Conservation (phyloP, 2,888 invertebrate genomes). For the Rotaria macrura region DNA sequence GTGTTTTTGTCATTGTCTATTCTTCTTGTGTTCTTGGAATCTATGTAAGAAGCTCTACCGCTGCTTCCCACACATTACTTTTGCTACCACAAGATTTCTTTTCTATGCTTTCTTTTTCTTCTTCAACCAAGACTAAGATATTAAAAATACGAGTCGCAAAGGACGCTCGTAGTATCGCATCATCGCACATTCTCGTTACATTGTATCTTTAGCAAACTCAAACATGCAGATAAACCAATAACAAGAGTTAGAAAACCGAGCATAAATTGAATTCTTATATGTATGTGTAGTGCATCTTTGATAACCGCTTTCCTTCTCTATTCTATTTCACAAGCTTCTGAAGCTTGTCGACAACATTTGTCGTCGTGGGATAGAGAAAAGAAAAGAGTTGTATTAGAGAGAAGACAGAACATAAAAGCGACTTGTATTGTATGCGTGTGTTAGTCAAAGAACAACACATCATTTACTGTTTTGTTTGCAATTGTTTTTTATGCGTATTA, state of each 20-base stretch:
- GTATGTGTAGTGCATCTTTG: neutral
- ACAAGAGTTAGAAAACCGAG: neutral
- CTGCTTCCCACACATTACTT: neutral
- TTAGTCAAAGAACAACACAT: neutral
- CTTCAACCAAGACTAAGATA: neutral
- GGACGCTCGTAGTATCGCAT: neutral
- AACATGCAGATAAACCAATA: neutral
- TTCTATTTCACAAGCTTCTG: neutral
- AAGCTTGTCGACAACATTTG: neutral
- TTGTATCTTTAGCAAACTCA: neutral
- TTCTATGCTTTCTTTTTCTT: neutral
- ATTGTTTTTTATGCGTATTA: neutral
- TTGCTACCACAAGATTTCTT: neutral
- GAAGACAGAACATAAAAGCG: neutral
- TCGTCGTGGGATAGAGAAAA: neutral
- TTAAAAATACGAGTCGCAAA: neutral
- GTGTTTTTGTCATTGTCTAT: neutral
- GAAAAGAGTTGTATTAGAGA: neutral
- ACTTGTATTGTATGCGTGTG: neutral
- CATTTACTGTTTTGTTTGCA: neutral
- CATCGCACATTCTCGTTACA: neutral
- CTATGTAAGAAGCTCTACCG: neutral
- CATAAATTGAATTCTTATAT: neutral
- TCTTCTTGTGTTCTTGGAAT: neutral
- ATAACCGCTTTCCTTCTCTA: neutral